A percentile compares a stretch with the other conserved stretches of the same genome.
phyloP scores from a whole-genome alignment of 2,113 vertebrate species.

The Lagenorhynchus albirostris region DNA sequence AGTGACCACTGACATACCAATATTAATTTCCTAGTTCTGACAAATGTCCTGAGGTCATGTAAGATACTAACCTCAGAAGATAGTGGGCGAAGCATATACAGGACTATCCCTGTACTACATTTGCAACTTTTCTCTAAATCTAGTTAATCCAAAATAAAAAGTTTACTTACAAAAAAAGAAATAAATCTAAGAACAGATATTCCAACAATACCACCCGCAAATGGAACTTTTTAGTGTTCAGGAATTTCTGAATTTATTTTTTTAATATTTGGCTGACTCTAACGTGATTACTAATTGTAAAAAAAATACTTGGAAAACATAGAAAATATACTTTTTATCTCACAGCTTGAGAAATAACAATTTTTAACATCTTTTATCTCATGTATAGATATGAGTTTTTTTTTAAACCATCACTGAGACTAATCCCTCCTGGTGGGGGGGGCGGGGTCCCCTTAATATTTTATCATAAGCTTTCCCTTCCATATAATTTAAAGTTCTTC shows the following conservation, averaged over 20 bases:
- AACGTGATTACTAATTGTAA: not conserved
- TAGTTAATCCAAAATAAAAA: not conserved
- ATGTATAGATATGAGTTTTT: not conserved
- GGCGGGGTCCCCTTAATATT: not conserved
- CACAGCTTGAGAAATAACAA: not conserved
- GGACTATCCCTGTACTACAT: not conserved
- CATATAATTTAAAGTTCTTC: not conserved
- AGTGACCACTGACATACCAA: not conserved
- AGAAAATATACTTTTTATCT: not conserved
- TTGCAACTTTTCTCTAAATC: not conserved
- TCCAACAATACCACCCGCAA: not conserved
- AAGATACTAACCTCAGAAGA: not conserved
- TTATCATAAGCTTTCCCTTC: not conserved
- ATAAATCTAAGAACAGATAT: not conserved
- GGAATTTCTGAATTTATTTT: not conserved
- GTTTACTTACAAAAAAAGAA: not conserved
- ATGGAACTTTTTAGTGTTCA: not conserved
- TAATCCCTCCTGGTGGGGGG: not conserved
- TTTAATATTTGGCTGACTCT: not conserved
- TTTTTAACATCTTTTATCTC: not conserved
- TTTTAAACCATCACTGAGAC: not conserved
- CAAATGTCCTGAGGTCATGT: not conserved
- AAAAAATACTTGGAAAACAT: not conserved
- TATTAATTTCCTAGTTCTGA: not conserved
- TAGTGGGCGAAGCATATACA: rapidly evolving